These are phyloP conservation scores for Haemorhous mexicanus DNA, from an alignment of 2,113 vertebrate species.

Conservation along the genomic window DNA sequence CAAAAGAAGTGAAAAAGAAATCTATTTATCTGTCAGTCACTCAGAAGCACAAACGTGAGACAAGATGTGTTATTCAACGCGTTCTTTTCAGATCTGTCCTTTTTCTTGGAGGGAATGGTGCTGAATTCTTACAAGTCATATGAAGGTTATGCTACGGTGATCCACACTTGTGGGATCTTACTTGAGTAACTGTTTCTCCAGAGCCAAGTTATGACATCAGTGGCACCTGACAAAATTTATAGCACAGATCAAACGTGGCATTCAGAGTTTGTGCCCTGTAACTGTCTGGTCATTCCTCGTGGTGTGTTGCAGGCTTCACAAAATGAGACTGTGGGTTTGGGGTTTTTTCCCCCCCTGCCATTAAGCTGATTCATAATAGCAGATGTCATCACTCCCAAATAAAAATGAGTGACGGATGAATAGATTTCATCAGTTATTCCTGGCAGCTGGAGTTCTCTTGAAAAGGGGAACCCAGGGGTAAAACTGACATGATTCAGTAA, in stretches of 20 bases:
- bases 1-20: constrained; percentile 19
- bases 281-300: not conserved
- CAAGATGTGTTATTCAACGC: not conserved
- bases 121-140: constrained; percentile 13
- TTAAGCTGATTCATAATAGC: constrained; percentile 60
- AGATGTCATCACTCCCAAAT: constrained; percentile 62
- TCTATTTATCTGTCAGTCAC: not conserved
- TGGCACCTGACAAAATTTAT: constrained; percentile 50
- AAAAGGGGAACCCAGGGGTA: constrained; percentile 44
- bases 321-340: constrained; percentile 28
- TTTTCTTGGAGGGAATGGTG: not conserved
- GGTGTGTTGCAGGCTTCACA: constrained; percentile 16
- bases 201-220: constrained; percentile 61
- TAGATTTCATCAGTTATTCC: constrained; percentile 55
- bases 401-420: constrained; percentile 59
- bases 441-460: constrained; percentile 42
- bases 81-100: not conserved
- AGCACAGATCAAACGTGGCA: constrained; percentile 47
- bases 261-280: constrained; percentile 37
- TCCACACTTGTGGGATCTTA: not conserved
- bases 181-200: constrained; percentile 23
- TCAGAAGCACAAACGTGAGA: not conserved
- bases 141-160: constrained; percentile 21
- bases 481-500: constrained; percentile 52
- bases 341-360: not conserved